Conservation (phyloP, 2,888 invertebrate genomes). For the Corbicula japonica region DNA sequence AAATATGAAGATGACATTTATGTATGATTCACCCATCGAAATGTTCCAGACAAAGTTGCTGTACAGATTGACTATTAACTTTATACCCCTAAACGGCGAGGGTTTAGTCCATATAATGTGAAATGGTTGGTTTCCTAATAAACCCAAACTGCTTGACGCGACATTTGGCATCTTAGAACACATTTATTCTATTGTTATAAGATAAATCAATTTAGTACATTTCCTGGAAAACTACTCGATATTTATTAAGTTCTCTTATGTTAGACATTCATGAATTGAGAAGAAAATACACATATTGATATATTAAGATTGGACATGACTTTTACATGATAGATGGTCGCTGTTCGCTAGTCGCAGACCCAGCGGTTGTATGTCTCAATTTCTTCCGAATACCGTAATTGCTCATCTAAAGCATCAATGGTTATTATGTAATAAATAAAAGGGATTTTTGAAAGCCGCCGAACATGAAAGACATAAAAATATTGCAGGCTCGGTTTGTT, state of each 20-base stretch:
- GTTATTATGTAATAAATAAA: no score
- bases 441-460: no score
- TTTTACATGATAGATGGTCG: conserved; percentile 50
- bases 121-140: conserved; percentile 25
- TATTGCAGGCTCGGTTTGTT: no score
- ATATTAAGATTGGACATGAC: conserved; percentile 52
- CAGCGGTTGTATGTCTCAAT: conserved; percentile 39
- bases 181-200: conserved; percentile 55
- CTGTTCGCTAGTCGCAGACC: conserved; percentile 8
- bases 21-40: conserved; percentile 14
- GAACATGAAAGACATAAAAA: no score
- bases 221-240: conserved; percentile 40
- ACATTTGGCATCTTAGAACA: conserved; percentile 53
- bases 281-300: conserved; percentile 52
- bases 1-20: not conserved
- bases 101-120: conserved; percentile 34
- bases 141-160: conserved; percentile 49
- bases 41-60: conserved; percentile 12
- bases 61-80: conserved; percentile 24
- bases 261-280: conserved; percentile 38
- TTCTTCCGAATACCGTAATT: conserved; percentile 14
- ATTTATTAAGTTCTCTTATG: conserved; percentile 39
- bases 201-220: conserved; percentile 54
- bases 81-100: conserved; percentile 28
- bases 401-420: no score